Evolutionary conservation across 2,888 invertebrate species (phyloP).

Genomic region (Piscicola geometra): DNA sequence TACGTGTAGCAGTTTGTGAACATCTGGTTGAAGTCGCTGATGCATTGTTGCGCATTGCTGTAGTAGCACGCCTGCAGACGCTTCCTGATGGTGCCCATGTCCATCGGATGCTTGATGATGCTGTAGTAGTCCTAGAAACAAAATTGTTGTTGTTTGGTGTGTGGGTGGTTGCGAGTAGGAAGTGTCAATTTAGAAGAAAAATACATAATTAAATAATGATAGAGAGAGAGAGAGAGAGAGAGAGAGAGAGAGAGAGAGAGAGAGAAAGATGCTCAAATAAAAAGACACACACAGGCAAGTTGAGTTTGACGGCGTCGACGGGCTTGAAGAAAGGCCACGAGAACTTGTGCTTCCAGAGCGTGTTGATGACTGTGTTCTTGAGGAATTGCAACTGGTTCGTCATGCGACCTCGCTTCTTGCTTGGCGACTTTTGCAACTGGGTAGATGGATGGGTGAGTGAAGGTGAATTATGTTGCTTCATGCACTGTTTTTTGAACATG

Average conservation of each 20-base stretch:
- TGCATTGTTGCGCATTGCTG: constrained; percentile 87
- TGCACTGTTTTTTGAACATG: neutral
- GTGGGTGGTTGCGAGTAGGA: neutral
- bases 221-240: neutral
- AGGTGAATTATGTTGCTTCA: too few relatives aligned
- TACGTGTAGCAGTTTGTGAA: constrained; percentile 96
- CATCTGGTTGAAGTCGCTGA: constrained; percentile 92
- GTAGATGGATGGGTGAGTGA: neutral
- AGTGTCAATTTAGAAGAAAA: neutral
- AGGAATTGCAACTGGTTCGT: constrained; percentile 92
- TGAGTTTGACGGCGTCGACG: constrained; percentile 90
- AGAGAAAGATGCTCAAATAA: neutral
- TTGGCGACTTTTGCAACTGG: neutral
- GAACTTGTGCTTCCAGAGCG: constrained; percentile 95
- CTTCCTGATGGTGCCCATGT: constrained; percentile 91
- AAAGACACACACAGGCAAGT: constrained; percentile 72
- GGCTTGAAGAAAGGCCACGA: constrained; percentile 98
- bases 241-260: neutral
- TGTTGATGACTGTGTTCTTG: constrained; percentile 87
- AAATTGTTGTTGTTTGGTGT: neutral
- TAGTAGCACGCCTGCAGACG: constrained; percentile 92
- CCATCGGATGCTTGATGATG: constrained; percentile 96
- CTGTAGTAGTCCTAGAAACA: constrained; percentile 86
- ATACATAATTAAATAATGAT: neutral
- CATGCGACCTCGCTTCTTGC: constrained; percentile 33